phyloP scores from a whole-genome alignment of 2,797 vertebrate genomes.

The Hemitrygon akajei region DNA sequence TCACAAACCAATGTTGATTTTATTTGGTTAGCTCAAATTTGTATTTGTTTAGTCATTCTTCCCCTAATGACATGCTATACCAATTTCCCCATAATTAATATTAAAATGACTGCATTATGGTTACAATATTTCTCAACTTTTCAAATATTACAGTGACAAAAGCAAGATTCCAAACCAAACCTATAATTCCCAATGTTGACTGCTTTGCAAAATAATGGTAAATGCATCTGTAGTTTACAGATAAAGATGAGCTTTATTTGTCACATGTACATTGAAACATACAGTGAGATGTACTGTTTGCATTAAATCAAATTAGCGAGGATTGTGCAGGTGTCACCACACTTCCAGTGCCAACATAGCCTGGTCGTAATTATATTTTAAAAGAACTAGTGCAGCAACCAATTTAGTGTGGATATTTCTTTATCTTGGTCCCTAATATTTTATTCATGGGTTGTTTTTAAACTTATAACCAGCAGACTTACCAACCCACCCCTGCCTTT shows the following conservation, averaged over 20 bases:
- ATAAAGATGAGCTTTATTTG: too few species aligned
- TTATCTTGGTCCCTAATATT: background rate
- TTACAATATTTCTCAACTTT: background rate
- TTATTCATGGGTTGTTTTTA: background rate
- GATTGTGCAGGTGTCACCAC: too few species aligned
- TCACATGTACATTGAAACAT: too few species aligned
- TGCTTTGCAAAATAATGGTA: background rate
- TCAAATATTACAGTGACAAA: too few species aligned
- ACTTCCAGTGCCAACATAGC: too few species aligned
- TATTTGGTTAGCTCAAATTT: background rate
- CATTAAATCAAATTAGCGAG: too few species aligned
- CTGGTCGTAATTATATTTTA: background rate
- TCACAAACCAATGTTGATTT: background rate
- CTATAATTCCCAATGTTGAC: background rate
- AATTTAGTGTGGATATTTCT: background rate
- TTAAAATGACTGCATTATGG: background rate
- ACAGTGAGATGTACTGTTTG: too few species aligned
- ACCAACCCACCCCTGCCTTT: too few species aligned
- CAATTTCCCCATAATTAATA: background rate
- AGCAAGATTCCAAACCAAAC: background rate
- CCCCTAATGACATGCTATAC: background rate
- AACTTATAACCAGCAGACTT: background rate
- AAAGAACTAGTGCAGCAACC: background rate
- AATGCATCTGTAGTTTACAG: background rate
- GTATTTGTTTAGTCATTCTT: background rate